Percentiles rank a stretch among this genome's conserved stretches.
Conservation (phyloP, 2,113 vertebrate species). For the Geothlypis trichas region DNA sequence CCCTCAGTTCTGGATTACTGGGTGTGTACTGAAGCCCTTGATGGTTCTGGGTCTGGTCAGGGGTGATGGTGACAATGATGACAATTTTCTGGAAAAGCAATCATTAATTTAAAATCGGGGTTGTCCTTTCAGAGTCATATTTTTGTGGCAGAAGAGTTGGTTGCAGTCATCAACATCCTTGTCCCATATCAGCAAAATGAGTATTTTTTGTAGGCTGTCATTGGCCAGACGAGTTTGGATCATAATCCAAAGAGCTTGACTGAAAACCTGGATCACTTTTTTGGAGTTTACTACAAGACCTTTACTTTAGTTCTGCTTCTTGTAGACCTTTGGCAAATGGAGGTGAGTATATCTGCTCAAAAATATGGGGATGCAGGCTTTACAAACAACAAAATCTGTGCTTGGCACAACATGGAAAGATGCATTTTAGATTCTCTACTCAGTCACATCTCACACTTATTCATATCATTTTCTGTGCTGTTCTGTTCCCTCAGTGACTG, state of each 20-base stretch:
- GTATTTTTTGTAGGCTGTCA: neutral
- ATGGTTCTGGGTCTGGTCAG: neutral
- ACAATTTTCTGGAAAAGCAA: neutral
- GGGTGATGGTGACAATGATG: neutral
- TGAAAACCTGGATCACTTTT: neutral
- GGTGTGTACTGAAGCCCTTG: fast-evolving
- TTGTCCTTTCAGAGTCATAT: neutral
- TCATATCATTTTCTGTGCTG: fast-evolving
- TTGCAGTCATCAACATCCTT: neutral
- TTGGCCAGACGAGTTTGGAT: neutral
- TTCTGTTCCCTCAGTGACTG: neutral
- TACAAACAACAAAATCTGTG: neutral
- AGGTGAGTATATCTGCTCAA: neutral
- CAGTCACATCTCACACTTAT: neutral
- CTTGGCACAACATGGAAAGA: neutral
- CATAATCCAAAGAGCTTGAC: neutral
- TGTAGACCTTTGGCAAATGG: neutral
- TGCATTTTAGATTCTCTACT: neutral
- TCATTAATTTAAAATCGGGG: neutral
- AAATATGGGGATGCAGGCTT: neutral
- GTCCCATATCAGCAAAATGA: neutral
- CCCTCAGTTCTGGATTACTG: neutral
- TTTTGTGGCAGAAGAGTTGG: neutral
- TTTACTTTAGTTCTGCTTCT: neutral
- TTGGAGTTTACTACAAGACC: fast-evolving